Percentiles rank a stretch among this genome's conserved stretches.
Evolutionary conservation across 2,113 vertebrate genomes (phyloP).

Genomic region (Atherinomorus stipes): DNA sequence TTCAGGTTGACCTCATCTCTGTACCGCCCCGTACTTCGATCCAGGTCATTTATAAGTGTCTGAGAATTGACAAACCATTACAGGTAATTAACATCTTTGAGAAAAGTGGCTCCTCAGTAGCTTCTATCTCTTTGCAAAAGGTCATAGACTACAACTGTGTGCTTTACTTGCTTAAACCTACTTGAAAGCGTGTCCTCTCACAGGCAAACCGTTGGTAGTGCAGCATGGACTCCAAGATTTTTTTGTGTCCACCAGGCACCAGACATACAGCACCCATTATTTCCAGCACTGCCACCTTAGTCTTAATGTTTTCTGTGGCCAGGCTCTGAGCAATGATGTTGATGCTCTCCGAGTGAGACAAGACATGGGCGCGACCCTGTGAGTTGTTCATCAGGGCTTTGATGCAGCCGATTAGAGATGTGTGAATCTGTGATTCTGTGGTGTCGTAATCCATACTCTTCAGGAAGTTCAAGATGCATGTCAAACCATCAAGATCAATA

Average conservation of each 20-base stretch:
- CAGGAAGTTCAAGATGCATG: constrained; percentile 96
- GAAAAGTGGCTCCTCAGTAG: neutral
- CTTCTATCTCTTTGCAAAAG: no score
- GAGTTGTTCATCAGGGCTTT: constrained; percentile 99
- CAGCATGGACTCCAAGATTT: constrained; percentile 97
- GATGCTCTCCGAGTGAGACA: constrained; percentile 96
- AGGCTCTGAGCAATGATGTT: constrained; percentile 98
- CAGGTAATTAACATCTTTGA: constrained; percentile 30
- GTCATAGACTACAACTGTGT: neutral
- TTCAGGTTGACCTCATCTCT: constrained; percentile 98
- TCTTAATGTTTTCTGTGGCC: constrained; percentile 97
- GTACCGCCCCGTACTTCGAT: constrained; percentile 95
- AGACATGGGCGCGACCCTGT: constrained; percentile 95
- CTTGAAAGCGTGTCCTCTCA: constrained; percentile 97
- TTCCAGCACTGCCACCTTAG: constrained; percentile 98
- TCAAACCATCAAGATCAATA: constrained; percentile 96
- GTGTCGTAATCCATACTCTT: constrained; percentile 99
- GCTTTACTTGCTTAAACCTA: constrained; percentile 58
- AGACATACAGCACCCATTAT: constrained; percentile 99
- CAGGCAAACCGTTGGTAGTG: constrained; percentile 97
- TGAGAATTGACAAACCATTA: constrained; percentile 64
- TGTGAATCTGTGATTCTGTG: constrained; percentile 97
- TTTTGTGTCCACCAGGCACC: constrained; percentile 96
- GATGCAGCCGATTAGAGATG: constrained; percentile 98
- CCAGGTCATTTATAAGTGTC: constrained; percentile 96